Percentiles rank a stretch among this genome's conserved stretches.
Evolutionary conservation across 2,888 invertebrate genomes (phyloP).

Genomic region (Lasioglossum leucozonium): DNA sequence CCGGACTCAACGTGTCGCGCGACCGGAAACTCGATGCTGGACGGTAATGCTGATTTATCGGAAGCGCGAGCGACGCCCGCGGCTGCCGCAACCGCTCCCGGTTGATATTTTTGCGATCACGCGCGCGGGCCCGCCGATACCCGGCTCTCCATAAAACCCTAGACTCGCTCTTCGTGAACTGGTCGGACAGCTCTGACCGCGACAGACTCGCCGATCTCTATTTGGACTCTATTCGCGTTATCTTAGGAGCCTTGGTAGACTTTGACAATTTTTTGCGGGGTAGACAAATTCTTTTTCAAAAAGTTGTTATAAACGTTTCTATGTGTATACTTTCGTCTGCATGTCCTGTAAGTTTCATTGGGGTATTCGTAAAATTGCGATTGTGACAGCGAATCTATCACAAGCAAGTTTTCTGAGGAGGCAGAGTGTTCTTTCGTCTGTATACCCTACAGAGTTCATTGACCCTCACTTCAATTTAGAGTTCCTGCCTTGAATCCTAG

Average conservation of each 20-base stretch:
- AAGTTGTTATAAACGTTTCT: not conserved
- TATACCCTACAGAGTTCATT: not conserved
- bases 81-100: slow-evolving; percentile 1
- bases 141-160: not conserved
- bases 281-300: fast-evolving
- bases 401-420: not conserved
- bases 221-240: too few relatives aligned
- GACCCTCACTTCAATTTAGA: too few relatives aligned
- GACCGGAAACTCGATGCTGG: slow-evolving; percentile 80
- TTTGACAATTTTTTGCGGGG: not conserved
- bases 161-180: not conserved
- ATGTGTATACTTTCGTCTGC: not conserved
- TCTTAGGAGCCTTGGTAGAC: not conserved
- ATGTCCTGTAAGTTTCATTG: not conserved
- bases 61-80: slow-evolving; percentile 60
- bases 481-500: too few relatives aligned
- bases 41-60: slow-evolving; percentile 83
- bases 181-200: not conserved
- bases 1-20: slow-evolving; percentile 81
- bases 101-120: not conserved
- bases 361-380: not conserved
- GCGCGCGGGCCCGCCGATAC: not conserved
- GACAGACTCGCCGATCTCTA: not conserved
- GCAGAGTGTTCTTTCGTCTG: not conserved
- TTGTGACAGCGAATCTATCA: not conserved